These are phyloP conservation scores for Ophion costatus DNA, from an alignment of 2,888 invertebrate genomes.

Conservation along the genomic window DNA sequence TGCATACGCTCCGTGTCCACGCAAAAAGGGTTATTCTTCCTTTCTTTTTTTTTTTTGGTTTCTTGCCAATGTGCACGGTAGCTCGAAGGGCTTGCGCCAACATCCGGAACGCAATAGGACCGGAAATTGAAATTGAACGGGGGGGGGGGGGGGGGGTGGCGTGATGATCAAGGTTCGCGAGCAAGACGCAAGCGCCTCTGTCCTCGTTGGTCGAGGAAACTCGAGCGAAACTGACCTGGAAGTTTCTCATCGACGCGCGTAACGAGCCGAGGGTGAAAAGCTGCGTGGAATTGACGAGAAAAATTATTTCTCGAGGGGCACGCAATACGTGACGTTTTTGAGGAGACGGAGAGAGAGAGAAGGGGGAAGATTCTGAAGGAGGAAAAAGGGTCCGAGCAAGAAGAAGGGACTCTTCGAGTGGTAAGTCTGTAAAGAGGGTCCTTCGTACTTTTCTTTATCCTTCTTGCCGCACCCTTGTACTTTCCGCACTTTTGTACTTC, in stretches of 20 bases:
- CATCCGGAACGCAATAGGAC: no score
- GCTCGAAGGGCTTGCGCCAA: no score
- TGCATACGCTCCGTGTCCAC: no score
- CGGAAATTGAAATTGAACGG: no score
- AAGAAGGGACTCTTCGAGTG: conserved; percentile 53
- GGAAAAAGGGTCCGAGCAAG: conserved; percentile 30
- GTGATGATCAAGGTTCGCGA: no score
- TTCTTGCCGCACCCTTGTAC: conserved; percentile 43
- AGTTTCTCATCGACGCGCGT: conserved; percentile 25
- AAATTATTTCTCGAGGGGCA: conserved; percentile 40
- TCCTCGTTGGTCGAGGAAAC: no score
- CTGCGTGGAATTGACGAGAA: conserved; percentile 39
- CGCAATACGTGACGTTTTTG: conserved; percentile 60
- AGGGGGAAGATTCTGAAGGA: neutral
- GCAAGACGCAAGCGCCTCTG: no score
- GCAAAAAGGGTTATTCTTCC: no score
- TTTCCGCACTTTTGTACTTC: conserved; percentile 8
- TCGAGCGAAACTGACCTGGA: no score
- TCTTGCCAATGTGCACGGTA: no score
- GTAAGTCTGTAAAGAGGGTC: conserved; percentile 26
- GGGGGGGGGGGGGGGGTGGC: no score
- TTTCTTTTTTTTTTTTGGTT: no score
- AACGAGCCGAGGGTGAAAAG: conserved; percentile 32
- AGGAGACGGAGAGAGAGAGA: neutral
- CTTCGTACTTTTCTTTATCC: conserved; percentile 35